These are phyloP conservation scores for Vultur gryphus DNA, from an alignment of 2,797 vertebrate species.

Conservation along the genomic window DNA sequence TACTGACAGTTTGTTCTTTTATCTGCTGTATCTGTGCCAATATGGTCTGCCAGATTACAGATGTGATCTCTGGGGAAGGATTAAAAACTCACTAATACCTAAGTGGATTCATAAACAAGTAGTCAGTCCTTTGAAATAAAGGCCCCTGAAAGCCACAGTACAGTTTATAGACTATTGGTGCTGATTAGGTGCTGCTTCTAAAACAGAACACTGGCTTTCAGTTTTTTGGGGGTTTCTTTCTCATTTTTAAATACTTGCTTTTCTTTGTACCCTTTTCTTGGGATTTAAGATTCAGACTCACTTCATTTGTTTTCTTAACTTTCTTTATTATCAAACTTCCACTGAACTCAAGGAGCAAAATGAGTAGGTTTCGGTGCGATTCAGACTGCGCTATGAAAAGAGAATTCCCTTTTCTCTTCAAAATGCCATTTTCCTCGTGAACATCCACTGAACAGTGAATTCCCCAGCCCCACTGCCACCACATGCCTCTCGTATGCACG, in stretches of 20 bases:
- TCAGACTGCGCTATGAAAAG: not conserved
- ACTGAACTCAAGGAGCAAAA: not conserved
- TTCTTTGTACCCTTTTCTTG: not conserved
- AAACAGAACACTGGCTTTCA: not conserved
- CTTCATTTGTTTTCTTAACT: not conserved
- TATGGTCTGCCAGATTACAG: not conserved
- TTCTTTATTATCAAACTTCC: not conserved
- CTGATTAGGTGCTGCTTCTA: not conserved
- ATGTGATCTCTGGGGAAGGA: not conserved
- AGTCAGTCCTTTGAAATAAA: not conserved
- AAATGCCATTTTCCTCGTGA: not conserved
- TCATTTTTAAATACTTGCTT: not conserved
- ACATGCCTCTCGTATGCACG: rapidly evolving
- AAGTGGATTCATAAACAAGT: not conserved
- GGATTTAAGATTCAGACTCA: not conserved
- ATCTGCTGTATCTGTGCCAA: conserved; percentile 9
- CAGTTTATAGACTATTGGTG: not conserved
- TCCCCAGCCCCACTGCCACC: not conserved
- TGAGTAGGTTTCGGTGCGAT: not conserved
- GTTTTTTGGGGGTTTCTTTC: not conserved
- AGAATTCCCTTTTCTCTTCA: not conserved
- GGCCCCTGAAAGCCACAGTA: not conserved
- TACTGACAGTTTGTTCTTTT: conserved; percentile 3
- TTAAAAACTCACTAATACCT: not conserved
- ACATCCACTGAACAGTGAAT: not conserved